Base-by-base conservation (phyloP, 2,888 invertebrate genomes). In the Apamea crenata region DNA sequence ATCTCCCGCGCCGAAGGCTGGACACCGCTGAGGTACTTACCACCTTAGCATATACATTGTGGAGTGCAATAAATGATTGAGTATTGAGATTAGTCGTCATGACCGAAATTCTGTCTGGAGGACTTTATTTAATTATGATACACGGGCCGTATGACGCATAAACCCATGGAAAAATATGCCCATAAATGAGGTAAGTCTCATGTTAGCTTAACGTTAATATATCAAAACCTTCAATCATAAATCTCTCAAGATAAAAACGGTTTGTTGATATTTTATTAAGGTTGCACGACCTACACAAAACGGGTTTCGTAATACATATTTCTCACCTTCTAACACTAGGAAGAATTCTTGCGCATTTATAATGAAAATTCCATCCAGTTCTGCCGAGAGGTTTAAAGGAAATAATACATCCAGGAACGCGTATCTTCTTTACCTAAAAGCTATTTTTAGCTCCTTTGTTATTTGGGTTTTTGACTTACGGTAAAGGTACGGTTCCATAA, bases 301-400 rank as follows among this genome's bases (percentile, higher is more conserved):
- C 32, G 0, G 14, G 16, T 65, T 56, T 47, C 29, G 21, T 83
- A 50, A 83, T 83, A 32, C 32, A 32, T 32, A 81, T 69, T 65
- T 40, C 2, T 56, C 16, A 29, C 47, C 71, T 80, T 36, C 3
- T 16, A 29, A 56, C 12, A 25, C 68, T 29, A 50, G 18, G 25
- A 36, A 25, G 14, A 14, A 44, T 68, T 80, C 36, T 29, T 53
- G 36, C 21, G 44, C n/a, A 80, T 81, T 25, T 44, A 36, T 65
- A 68, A 32, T 68, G 36, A 75, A 68, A 75, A 56, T 61, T 81
- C 32, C 40, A 50, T 59, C 25, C 18, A 80, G 40, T 36, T n/a
- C 40, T n/a, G 29, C 53, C 44, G 3, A 4, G 53, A 21, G 1
- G 44, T 32, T 44, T 44, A n/a, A 21, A 69, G 18, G 68, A 65